Evolutionary conservation across 2,113 vertebrate genomes (phyloP), one percentile per base, ranked within the genome.

Genomic region (Leptodactylus fuscus): DNA sequence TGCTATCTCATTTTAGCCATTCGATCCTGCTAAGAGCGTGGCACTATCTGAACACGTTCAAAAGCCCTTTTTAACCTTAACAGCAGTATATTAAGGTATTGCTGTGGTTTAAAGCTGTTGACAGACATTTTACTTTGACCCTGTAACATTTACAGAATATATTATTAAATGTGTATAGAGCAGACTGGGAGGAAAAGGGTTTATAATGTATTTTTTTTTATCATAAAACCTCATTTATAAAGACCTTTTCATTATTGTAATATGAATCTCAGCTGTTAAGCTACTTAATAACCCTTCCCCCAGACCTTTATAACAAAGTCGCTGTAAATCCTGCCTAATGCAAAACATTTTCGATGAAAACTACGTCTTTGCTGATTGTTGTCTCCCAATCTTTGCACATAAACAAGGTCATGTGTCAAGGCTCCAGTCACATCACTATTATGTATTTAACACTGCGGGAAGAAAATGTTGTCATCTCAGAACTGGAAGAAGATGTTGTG

Each of bases 61-160:
- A 53, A 34, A 55, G 75, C 32, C 75, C 75, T 16, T 77, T 77
- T 77, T 77, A 77, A 77, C 75, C 75, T 77, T 77, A 77, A 55
- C 75, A 77, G 38, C 74, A 76, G 48, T 55, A 53, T 77, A 77
- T 77, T 34, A 55, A 34, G 75, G 46, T 53, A 77, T 77, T 55
- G 48, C 29, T 77, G 48, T 53, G 48, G 48, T 53, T 77, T 77
- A 53, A 32, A 77, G 29, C 75, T 77, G 75, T 53, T 53, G 75
- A 77, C 75, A 55, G 48, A 34, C 27, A 53, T 77, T 77, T 77
- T 53, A 32, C 49, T 77, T 77, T 16, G 18, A 36, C 75, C 49
- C 48, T 55, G 11, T 36, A 53, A 77, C 74, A 77, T 55, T 77
- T 53, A 53, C 75, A 77, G 75, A 55, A 77, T 55, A 51, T 55